Evolutionary conservation across 2,113 vertebrate genomes (phyloP).

Genomic region (Ginglymostoma cirratum): DNA sequence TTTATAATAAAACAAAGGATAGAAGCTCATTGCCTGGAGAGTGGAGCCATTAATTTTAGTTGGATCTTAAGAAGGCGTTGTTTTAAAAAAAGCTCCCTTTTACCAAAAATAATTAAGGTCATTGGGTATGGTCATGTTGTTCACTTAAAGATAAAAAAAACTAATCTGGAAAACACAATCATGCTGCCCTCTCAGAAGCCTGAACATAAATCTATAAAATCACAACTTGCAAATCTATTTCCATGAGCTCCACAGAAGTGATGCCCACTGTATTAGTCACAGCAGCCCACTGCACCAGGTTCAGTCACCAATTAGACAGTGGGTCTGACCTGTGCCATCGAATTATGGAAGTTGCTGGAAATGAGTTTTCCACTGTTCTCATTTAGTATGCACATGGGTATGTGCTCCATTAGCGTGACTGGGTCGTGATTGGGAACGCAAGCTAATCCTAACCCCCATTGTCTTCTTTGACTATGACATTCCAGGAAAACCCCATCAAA

Average conservation of each 20-base stretch:
- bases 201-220: neutral
- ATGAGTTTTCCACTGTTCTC: neutral
- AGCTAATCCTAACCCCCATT: neutral
- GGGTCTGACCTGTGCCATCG: neutral
- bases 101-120: neutral
- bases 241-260: neutral
- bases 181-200: neutral
- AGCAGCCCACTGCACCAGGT: neutral
- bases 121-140: neutral
- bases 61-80: neutral
- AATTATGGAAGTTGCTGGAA: neutral
- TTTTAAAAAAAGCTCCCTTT: neutral
- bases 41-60: neutral
- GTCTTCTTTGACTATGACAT: neutral
- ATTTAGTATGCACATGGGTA: neutral
- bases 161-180: neutral
- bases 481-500: neutral
- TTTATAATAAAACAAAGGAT: neutral
- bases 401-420: neutral
- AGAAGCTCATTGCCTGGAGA: neutral
- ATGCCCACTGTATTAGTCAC: neutral
- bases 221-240: neutral
- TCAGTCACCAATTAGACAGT: no score
- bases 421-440: neutral
- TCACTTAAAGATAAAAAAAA: neutral